Evolutionary conservation across 2,797 vertebrate genomes (phyloP), one percentile per base, ranked within the genome.

Genomic region (Myiothlypis chrysogaster): DNA sequence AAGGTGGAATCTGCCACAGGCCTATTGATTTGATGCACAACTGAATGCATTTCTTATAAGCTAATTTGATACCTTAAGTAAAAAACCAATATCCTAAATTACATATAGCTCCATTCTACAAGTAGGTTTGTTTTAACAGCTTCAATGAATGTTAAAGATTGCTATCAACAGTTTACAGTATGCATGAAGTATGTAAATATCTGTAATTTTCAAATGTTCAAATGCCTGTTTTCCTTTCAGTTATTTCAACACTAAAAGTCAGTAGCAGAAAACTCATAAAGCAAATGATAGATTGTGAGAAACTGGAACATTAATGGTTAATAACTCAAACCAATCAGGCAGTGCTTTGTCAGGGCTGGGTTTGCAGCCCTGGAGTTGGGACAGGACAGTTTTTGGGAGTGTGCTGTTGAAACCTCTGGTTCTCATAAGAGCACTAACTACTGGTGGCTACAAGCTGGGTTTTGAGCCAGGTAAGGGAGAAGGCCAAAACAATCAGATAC

Each of bases 281-380:
- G 8, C 3, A 75, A 60, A 75, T 3, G 1, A 19, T 12, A 50
- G 24, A 32, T 11, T 30, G 6, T 65, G 43, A 57, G 34, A 55
- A 53, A 41, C 9, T 35, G 32, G 69, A 65, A 35, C 5, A 41
- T 22, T 43, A 43, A 32, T 73, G 35, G 25, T 35, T 35, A 49
- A 57, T 41, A 18, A 30, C 14, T 34, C 24, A 34, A 41, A 64
- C 14, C 17, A 72, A 5, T 49, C 0, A 0, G 5, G 6, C 50
- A 18, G 21, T 49, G 21, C 8, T 30, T 34, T 34, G 10, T 14
- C 4, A 14, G 5, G 10, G 16, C 35, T 23, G 24, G 13, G 21
- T 64, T 47, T 64, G 50, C 34, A 34, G 24, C 21, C 30, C 34
- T 64, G 3, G 2, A 21, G 16, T 6, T 27, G 10, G 4, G 63